Base-by-base conservation (phyloP, 2,888 invertebrate species). In the Aleiodes alternator region DNA sequence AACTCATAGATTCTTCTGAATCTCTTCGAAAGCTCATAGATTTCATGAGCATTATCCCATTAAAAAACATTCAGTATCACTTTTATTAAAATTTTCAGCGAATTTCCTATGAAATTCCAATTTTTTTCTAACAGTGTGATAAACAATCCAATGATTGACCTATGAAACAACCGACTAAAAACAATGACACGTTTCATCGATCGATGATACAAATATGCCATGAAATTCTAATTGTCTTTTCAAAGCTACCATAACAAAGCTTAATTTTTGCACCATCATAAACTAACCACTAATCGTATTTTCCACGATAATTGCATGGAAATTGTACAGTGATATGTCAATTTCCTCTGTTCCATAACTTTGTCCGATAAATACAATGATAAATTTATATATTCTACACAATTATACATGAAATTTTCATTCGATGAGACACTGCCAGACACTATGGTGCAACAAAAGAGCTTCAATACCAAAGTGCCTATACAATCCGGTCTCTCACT, bases 401-500 rank as follows among this genome's bases (percentile, higher is more conserved):
- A 43, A 43, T 43, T 5, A 16, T 14, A 55, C 55, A 55, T 16
- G 55, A 55, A 55, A 55, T 16, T 16, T 55, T 55, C n/a, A 48
- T 48, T 48, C 43, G 43, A 64, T 29, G 48, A 34, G 59, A 59
- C 7, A 57, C 29, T 29, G 31, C 29, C 23, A 34, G 31, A 29
- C 57, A 59, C 14, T 59, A n/a, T 31, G n/a, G 34, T 68, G 53
- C 51, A 34, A 68, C 51, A 68, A 50, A 68, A 51, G 48, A 57
- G 57, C 56, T 11, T 29, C n/a, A n/a, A 48, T 29, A 70, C 43
- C 29, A 70, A 48, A 57, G 38, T 57, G 48, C 56, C 48, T 38
- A 50, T 64, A 43, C 59, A 34, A 50, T 48, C 57, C 59, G 57
- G 34, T 70, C 31, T 70, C 31, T 43, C 64, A 64, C 48, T 64